Percentiles rank a stretch among this genome's conserved stretches.
Conservation (phyloP, 1,140 invertebrate species). For the Cheumatopsyche charites region DNA sequence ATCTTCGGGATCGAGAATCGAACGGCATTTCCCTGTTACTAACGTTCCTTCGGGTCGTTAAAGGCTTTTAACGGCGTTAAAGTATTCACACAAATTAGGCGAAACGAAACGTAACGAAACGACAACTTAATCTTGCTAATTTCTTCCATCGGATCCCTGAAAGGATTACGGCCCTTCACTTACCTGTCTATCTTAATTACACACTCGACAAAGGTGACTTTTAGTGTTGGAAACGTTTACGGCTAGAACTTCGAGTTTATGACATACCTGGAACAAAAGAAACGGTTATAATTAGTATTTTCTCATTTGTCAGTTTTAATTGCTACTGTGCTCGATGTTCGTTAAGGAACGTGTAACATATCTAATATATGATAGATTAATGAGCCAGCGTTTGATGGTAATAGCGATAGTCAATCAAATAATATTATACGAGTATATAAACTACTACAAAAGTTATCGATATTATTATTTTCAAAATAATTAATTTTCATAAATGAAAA, state of each 20-base stretch:
- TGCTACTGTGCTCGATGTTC: too few relatives aligned
- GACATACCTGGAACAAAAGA: constrained; percentile 14
- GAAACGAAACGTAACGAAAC: constrained; percentile 2
- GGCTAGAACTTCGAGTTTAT: background rate
- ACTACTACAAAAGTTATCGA: too few relatives aligned
- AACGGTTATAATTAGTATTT: background rate
- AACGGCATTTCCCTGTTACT: background rate
- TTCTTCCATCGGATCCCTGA: constrained; percentile 6
- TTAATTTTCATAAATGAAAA: too few relatives aligned
- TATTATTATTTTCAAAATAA: too few relatives aligned
- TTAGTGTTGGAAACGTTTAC: background rate
- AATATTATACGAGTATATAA: too few relatives aligned
- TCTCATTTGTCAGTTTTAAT: too few relatives aligned
- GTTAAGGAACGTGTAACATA: too few relatives aligned
- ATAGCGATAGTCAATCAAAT: too few relatives aligned
- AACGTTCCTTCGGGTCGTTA: background rate
- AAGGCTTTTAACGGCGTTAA: constrained; percentile 8
- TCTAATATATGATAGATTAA: too few relatives aligned
- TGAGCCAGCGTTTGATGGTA: too few relatives aligned
- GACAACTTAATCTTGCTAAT: constrained; percentile 18
- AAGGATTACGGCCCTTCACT: background rate
- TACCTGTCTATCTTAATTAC: constrained; percentile 17
- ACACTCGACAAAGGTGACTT: background rate
- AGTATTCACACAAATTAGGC: constrained; percentile 1
- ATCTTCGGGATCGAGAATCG: background rate